These are phyloP conservation scores for Megaceryle alcyon DNA, from an alignment of 2,797 vertebrate species.

Conservation along the genomic window DNA sequence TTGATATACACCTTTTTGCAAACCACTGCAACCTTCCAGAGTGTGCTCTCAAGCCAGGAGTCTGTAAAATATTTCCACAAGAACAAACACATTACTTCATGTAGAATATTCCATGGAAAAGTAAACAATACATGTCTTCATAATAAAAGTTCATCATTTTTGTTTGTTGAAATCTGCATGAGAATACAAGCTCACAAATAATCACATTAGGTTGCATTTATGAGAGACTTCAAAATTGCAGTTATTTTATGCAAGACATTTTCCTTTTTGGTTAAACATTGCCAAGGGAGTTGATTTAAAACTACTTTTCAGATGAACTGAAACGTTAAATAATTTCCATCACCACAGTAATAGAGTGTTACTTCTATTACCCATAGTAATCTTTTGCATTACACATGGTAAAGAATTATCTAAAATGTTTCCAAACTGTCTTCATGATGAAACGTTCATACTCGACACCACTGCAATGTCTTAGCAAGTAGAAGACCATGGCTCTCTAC, in stretches of 20 bases:
- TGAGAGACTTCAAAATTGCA: neutral
- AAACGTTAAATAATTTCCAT: neutral
- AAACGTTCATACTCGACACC: neutral
- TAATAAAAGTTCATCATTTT: neutral
- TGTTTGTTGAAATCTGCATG: neutral
- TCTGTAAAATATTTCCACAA: constrained; percentile 79
- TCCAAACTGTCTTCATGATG: neutral
- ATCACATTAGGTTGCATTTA: neutral
- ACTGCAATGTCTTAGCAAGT: neutral
- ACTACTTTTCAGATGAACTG: neutral
- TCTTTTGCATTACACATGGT: neutral
- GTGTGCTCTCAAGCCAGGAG: constrained; percentile 90
- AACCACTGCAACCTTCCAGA: constrained; percentile 87
- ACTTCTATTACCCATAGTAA: neutral
- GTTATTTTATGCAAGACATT: neutral
- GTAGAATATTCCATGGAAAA: neutral
- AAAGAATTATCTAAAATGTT: neutral
- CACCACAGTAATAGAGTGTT: neutral
- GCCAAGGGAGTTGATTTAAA: neutral
- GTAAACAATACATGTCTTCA: neutral
- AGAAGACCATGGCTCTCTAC: neutral
- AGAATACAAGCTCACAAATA: neutral
- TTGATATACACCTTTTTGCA: constrained; percentile 84
- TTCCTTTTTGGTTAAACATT: neutral
- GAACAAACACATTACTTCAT: neutral